Base-by-base conservation (phyloP, 2,113 vertebrate species). In the Origma solitaria region DNA sequence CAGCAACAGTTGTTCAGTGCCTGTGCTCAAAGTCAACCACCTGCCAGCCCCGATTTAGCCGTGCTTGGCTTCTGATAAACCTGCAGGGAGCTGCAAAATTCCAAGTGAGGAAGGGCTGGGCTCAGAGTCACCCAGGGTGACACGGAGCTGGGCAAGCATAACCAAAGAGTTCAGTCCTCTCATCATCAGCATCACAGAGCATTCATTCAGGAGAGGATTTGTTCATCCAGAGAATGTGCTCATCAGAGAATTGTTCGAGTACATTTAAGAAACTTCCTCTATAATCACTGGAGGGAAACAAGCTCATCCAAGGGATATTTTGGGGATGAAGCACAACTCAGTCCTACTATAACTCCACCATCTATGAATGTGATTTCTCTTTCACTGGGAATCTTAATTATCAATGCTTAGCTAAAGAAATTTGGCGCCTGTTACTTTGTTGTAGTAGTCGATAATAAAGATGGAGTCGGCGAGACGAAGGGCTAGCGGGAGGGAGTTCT, bases 101-200 rank as follows among this genome's bases (percentile, higher is more conserved):
- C 68, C 62, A 61, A 37, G 64, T 10, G 86, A 82, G 71, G 56
- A 45, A 85, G 54, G 7, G 42, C 83, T 78, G 47, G 68, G 80
- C 91, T 96, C 86, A 95, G 95, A 86, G 95, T 81, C 77, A 86
- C 93, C 42, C 30, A 13, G 51, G 27, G 50, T 58, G 81, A 91
- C 21, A 54, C 47, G 22, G 25, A 2, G 16, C 81, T 23, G 64
- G 42, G 68, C 24, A 57, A 87, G 73, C 47, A 68, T 38, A 80
- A 54, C 62, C 50, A 50, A 20, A 5, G 6, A 47, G 7, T 31
- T 15, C 7, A 38, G 57, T 82, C 30, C 20, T 13, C 35, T 68
- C 0, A 0, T 28, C 30, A 30, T 2, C 27, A 78, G 65, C 38
- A 62, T 3, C 35, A 81, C 42, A 47, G 4, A 72, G 28, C 56